A percentile compares a stretch with the other conserved stretches of the same genome.
phyloP scores from a whole-genome alignment of 2,113 vertebrate genomes.

The Coryphaenoides rupestris region DNA sequence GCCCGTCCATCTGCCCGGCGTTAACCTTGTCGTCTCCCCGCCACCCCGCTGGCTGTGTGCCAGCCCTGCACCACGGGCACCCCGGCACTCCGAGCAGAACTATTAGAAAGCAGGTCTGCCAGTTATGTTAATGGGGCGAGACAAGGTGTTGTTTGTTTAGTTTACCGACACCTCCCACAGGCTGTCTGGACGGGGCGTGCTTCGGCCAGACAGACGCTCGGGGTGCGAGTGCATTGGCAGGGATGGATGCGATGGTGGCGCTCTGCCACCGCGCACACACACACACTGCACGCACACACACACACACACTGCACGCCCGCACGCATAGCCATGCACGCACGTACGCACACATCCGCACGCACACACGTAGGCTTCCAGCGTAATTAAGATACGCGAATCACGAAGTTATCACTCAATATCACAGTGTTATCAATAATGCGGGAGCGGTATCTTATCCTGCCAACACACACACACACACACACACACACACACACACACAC shows the following conservation, averaged over 20 bases:
- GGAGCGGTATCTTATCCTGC: no score
- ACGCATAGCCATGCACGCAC: background rate
- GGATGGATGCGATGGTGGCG: conserved; percentile 23
- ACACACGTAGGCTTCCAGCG: background rate
- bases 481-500: background rate
- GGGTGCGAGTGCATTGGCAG: conserved; percentile 48
- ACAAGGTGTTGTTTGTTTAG: conserved; percentile 56
- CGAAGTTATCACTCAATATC: no score
- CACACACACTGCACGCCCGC: background rate
- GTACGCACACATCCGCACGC: background rate
- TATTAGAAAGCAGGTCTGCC: conserved; percentile 41
- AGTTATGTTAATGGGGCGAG: conserved; percentile 49
- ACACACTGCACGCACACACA: background rate
- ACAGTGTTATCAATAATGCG: no score
- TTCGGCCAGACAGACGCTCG: conserved; percentile 34
- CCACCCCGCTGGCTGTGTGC: conserved; percentile 40
- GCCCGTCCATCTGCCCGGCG: conserved; percentile 40
- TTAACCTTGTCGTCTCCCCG: conserved; percentile 48
- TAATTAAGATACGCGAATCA: background rate
- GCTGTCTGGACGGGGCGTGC: conserved; percentile 40
- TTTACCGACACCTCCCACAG: conserved; percentile 55
- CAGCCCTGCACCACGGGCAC: conserved; percentile 39
- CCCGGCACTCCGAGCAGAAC: conserved; percentile 49
- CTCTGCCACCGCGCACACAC: background rate
- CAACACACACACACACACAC: background rate